Base-by-base conservation (phyloP, 2,113 vertebrate genomes). In the Melierax canorus region DNA sequence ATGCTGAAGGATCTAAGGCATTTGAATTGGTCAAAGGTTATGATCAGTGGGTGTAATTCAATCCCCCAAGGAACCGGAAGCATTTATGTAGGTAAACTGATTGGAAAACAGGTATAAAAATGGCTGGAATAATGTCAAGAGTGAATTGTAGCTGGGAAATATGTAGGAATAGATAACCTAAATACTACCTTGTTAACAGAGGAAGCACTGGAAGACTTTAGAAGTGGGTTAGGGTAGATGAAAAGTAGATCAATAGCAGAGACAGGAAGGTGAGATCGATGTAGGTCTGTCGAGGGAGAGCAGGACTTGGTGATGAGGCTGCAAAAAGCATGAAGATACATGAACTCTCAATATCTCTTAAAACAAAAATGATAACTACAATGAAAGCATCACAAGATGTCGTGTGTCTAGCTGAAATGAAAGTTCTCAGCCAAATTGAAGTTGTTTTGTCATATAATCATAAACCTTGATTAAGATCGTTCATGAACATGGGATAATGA, bases 221-320 rank as follows among this genome's bases (percentile, higher is more conserved):
- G 30, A 63, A 76, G 27, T 72, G 43, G 10, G 27, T 83, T 79
- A n/a, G 23, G 7, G 13, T 53, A 18, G 27, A 4, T 72, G 19
- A 64, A 59, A 94, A 62, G 10, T 29, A 48, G 6, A 66, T 83
- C 32, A 39, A 8, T 26, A 71, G 17, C 50, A 45, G 12, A 86
- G 34, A 53, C 7, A 38, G 41, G 51, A 71, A 67, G 10, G 58
- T 67, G 30, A 2, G 66, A 13, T 0, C 3, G 3, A 24, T 0
- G 0, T 24, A 36, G 55, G 29, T 75, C 56, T 41, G 10, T 2
- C 3, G 5, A 56, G n/a, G 32, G 34, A 77, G 43, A 77, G 29
- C 27, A 69, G 53, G 48, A 41, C 48, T 50, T 55, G 11, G 21
- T 68, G 68, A 77, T 64, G 10, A 69, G 39, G 9, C 22, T 95